These are phyloP conservation scores for Ailurus styani DNA, from an alignment of 2,113 vertebrate genomes.

Conservation along the genomic window DNA sequence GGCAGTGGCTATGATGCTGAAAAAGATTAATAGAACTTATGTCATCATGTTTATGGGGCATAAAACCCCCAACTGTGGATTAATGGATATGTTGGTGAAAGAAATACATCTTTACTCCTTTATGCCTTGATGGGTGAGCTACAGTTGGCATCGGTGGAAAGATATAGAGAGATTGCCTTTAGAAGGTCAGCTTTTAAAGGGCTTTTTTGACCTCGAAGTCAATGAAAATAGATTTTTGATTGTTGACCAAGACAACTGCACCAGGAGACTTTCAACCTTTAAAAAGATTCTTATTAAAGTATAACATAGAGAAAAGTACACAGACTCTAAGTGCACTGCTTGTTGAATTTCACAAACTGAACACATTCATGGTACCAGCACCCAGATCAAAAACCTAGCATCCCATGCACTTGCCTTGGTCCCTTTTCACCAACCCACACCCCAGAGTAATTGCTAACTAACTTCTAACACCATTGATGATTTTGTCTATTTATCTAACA, in stretches of 20 bases:
- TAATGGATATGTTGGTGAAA: conserved; percentile 81
- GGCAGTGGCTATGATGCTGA: conserved; percentile 75
- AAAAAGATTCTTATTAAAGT: conserved; percentile 31
- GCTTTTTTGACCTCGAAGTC: conserved; percentile 69
- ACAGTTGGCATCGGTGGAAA: conserved; percentile 76
- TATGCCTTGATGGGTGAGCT: conserved; percentile 74
- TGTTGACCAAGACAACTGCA: conserved; percentile 51
- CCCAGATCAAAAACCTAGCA: not conserved
- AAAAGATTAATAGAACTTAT: conserved; percentile 81
- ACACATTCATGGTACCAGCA: not conserved
- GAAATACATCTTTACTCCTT: conserved; percentile 81
- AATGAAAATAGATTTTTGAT: conserved; percentile 69
- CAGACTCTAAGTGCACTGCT: not conserved
- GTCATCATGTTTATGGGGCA: conserved; percentile 78
- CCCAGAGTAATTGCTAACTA: not conserved
- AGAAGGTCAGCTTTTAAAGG: conserved; percentile 68
- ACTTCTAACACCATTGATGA: not conserved
- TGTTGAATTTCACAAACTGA: conserved; percentile 26
- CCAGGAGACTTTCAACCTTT: conserved; percentile 20
- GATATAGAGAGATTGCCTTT: conserved; percentile 64
- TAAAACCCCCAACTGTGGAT: conserved; percentile 76
- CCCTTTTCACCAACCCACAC: not conserved
- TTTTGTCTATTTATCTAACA: not conserved
- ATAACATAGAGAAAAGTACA: conserved; percentile 4
- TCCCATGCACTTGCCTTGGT: not conserved